Evolutionary conservation across 2,113 vertebrate species (phyloP), one percentile per base, ranked within the genome.

Genomic region (Onychostoma macrolepis): DNA sequence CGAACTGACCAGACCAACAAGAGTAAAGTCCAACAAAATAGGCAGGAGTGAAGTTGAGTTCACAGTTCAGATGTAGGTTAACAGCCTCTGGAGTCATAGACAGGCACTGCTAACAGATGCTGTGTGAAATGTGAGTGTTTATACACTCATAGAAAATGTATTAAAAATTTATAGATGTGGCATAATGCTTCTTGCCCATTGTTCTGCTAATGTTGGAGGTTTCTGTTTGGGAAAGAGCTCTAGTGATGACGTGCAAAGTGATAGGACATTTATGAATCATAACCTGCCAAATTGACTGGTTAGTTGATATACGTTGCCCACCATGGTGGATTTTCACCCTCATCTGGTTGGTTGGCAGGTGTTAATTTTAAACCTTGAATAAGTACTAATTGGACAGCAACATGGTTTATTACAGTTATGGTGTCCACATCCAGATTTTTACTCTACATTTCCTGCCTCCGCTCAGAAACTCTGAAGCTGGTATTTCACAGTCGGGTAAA

Each of bases 401-500:
- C 7, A 36, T 21, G 53, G 53, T 21, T 19, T 56, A 56, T 56
- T 2, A 56, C 53, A 56, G 45, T 88, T 78, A n/a, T 36, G 30
- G 6, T 48, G 63, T 11, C 19, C 85, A 63, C 33, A 13, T 65
- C 12, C 24, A 41, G 28, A 33, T 30, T 30, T 80, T 6, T 65
- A 45, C 10, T 56, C 77, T 89, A 28, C 61, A 45, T 76, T 24
- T 71, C 4, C 74, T 86, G 76, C 79, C 50, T 58, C 71, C n/a
- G 81, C 69, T 84, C 87, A 80, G 84, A 87, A 63, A 83, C 13
- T 78, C 89, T 86, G 78, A 80, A 88, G 85, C 87, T 74, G 85
- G 50, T 89, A 72, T 83, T 87, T 88, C 90, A 91, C 3, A 80
- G 89, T 83, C 80, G 91, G 88, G 67, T 87, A 88, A 93, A 90